A percentile compares a stretch with the other conserved stretches of the same genome.
Conservation (phyloP, 2,888 invertebrate genomes). For the Sycophila texana region DNA sequence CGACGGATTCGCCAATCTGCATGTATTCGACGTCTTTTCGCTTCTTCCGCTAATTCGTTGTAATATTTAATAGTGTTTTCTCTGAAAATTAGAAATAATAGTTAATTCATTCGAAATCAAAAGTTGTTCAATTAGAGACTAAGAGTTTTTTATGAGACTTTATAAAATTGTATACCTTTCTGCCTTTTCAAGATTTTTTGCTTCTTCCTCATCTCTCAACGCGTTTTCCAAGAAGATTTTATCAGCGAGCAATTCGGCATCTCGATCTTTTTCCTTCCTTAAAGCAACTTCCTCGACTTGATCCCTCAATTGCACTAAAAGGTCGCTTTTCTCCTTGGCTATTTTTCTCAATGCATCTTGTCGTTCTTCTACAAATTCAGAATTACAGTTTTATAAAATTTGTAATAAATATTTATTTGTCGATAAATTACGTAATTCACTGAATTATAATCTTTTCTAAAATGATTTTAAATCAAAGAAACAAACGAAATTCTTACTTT, state of each 20-base stretch:
- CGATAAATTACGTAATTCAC: no score
- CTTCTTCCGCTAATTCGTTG: conserved; percentile 79
- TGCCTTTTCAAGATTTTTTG: conserved; percentile 60
- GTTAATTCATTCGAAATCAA: conserved; percentile 1
- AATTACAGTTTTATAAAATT: background rate
- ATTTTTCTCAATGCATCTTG: conserved; percentile 61
- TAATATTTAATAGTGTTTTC: conserved; percentile 81
- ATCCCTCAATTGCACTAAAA: conserved; percentile 66
- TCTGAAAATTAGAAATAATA: conserved; percentile 69
- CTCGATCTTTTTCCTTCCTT: conserved; percentile 64
- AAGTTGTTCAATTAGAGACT: background rate
- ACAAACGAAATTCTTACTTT: conserved; percentile 59
- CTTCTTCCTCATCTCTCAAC: conserved; percentile 63
- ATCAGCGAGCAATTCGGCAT: conserved; percentile 66
- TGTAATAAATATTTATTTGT: no score
- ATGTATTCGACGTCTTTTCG: conserved; percentile 78
- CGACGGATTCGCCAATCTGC: conserved; percentile 79
- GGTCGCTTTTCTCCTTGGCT: conserved; percentile 64
- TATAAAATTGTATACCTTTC: conserved; percentile 62
- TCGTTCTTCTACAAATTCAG: conserved; percentile 59
- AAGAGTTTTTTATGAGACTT: conserved; percentile 68
- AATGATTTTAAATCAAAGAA: no score
- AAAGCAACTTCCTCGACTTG: conserved; percentile 66
- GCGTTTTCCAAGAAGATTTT: conserved; percentile 62
- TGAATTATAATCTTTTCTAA: no score